Evolutionary conservation across 2,113 vertebrate genomes (phyloP), one percentile per base, ranked within the genome.

Genomic region (Benthochromis sp.): DNA sequence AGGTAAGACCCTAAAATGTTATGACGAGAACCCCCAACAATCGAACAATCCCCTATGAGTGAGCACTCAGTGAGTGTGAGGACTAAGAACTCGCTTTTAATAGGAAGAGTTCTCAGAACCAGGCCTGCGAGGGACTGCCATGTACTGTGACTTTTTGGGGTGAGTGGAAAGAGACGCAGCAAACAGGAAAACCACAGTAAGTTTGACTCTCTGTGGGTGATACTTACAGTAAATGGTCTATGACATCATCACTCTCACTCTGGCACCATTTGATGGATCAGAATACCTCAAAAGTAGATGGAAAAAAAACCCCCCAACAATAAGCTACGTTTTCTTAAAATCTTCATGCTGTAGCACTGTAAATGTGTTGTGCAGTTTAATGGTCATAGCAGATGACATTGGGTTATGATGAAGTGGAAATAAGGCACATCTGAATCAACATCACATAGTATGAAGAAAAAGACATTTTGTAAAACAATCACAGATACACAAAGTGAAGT

Each of bases 261-360:
- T 73, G 38, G 38, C 38, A 73, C 36, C 36, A 69, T 14, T 21
- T 8, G 19, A 69, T 69, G 63, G 36, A 40, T 71, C 63, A 40
- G 63, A 71, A 71, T 40, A 40, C 21, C 38, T 73, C 38, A 45
- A 73, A 45, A 73, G 69, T 27, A 73, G 21, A 73, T 73, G 21
- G 8, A 2, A 10, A 24, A 71, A 36, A 71, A 24, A 5, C 0
- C 0, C 7, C 7, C 7, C n/a, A 61, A 61, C 66, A 40, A 43
- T 17, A 45, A 73, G 21, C 38, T 6, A 71, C 0, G 11, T 16
- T 40, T 16, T 45, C 8, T 73, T 73, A 7, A 10, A 27, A 4
- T 16, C 21, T 27, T 27, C 21, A 16, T 27, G 31, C 31, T 66
- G 61, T 12, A 10, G 21, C 21, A 24, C n/a, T 40, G 36, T 71